A percentile compares a stretch with the other conserved stretches of the same genome.
phyloP scores from a whole-genome alignment of 2,113 vertebrate species.

The Limnothrissa miodon region DNA sequence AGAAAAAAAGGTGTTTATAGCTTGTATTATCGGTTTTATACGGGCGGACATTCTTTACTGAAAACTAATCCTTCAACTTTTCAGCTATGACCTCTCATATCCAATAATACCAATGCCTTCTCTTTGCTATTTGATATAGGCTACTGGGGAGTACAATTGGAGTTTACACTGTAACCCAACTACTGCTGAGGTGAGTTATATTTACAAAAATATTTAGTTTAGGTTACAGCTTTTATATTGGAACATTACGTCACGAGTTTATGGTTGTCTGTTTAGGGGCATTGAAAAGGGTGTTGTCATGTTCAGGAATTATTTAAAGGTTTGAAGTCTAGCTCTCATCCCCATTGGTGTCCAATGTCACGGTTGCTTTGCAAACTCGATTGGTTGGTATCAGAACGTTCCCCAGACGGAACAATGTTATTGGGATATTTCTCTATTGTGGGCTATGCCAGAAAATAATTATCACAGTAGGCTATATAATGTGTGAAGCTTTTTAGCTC shows the following conservation, averaged over 20 bases:
- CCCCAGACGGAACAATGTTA: background rate
- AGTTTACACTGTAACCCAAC: conserved; percentile 46
- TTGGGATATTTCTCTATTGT: background rate
- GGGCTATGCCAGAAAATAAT: background rate
- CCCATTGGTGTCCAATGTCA: conserved; percentile 25
- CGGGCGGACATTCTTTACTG: background rate
- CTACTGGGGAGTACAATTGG: background rate
- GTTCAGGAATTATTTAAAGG: conserved; percentile 17
- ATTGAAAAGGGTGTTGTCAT: background rate
- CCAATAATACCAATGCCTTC: background rate
- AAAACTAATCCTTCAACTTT: background rate
- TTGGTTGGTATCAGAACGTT: background rate
- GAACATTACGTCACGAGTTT: background rate
- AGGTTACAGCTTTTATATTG: background rate
- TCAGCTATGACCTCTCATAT: background rate
- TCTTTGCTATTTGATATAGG: background rate
- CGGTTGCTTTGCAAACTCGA: background rate
- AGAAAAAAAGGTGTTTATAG: background rate
- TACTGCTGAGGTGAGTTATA: conserved; percentile 36
- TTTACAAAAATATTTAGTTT: background rate
- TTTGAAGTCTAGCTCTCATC: background rate
- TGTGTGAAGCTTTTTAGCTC: background rate
- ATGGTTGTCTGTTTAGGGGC: background rate
- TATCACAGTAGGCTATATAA: background rate
- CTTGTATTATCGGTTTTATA: background rate